Evolutionary conservation across 1,140 invertebrate genomes (phyloP), one percentile per base, ranked within the genome.

Genomic region (Drosophila murphyi): DNA sequence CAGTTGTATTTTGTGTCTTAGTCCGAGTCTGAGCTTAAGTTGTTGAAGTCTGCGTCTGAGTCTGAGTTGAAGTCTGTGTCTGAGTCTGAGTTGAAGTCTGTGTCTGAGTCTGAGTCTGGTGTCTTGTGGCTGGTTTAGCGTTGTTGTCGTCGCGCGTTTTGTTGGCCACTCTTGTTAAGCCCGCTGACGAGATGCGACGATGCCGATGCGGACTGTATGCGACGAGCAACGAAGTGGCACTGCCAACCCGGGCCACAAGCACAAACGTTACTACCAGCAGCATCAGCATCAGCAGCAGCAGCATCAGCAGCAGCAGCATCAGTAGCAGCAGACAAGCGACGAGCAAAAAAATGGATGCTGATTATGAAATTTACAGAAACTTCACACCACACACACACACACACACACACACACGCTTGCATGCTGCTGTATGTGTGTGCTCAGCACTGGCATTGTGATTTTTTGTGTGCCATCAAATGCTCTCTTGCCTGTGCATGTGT

Each of bases 181-280:
- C 70, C 63, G 61, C 54, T 52, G 37, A 69, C 67, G 39, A 47
- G 41, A 43, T 41, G 52, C 69, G 70, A 59, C 62, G 71, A 54
- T 72, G 81, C 78, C 76, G 71, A 77, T 87, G 80, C 80, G 83
- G 73, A 80, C 72, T 87, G 83, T 74, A 80, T 88, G 80, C 83
- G 80, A 83, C 70, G 80, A 87, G 82, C 83, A 86, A 83, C 82
- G 83, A 81, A 77, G 78, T 87, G 82, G 80, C 82, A 87, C 82
- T 87, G 83, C 62, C 80, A 76, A 71, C 72, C 76, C 68, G 69
- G 80, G 67, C 37, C 55, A 69, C 47, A 59, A 62, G 37, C 65
- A 76, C 51, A 71, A 75, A 41, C 59, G 61, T 78, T 75, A 78
- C 61, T 56, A 52, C 59, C 57, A 68, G 60, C 73, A 62, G 35